phyloP scores from a whole-genome alignment of 2,797 vertebrate species.

The Leptatherina wallacei region DNA sequence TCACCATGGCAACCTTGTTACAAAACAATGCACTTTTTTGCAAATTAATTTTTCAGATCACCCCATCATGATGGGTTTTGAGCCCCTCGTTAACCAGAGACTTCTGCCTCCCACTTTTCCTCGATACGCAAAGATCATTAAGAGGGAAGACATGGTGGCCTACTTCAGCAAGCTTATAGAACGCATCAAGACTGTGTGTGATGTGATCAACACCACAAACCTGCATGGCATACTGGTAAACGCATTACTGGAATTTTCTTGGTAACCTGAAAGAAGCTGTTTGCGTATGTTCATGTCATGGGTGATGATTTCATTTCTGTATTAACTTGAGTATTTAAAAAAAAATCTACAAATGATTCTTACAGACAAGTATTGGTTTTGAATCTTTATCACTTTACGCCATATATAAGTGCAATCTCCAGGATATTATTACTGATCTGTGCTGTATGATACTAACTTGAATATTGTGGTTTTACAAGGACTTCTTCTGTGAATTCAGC shows the following conservation, averaged over 20 bases:
- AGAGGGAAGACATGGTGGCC: conserved; percentile 97
- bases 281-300: background rate
- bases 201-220: conserved; percentile 96
- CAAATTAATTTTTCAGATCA: conserved; percentile 86
- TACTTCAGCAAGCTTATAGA: conserved; percentile 98
- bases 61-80: conserved; percentile 99
- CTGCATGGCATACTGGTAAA: conserved; percentile 95
- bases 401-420: background rate
- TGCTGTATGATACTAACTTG: background rate
- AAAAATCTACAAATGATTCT: background rate
- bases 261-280: background rate
- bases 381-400: background rate
- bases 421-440: background rate
- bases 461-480: conserved; percentile 77
- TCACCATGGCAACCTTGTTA: background rate
- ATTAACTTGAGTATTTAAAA: background rate
- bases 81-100: conserved; percentile 97
- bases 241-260: background rate
- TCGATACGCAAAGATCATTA: conserved; percentile 99
- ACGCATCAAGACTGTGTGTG: conserved; percentile 96
- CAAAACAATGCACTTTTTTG: background rate
- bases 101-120: conserved; percentile 97
- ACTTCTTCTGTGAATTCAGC: conserved; percentile 99
- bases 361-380: background rate
- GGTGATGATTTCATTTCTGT: background rate